Base-by-base conservation (phyloP, 2,113 vertebrate genomes). In the Parus major region DNA sequence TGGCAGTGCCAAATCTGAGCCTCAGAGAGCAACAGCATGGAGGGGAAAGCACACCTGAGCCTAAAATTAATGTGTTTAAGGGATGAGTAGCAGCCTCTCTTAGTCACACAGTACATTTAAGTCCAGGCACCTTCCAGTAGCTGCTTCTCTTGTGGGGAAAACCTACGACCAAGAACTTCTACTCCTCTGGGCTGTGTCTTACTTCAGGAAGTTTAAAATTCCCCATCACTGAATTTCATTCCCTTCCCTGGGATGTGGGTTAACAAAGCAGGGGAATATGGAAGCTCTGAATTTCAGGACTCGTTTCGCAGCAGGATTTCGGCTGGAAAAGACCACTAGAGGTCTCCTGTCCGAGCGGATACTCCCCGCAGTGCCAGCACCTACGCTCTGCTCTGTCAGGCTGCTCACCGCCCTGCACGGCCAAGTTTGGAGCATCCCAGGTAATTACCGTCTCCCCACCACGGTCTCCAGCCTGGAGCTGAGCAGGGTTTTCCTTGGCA, bases 231-330 rank as follows among this genome's bases (percentile, higher is more conserved):
- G 24, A 44, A 69, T 72, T 79, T 72, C 18, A 59, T 69, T 57
- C 60, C 17, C n/a, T 52, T 52, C 36, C 21, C 22, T 57, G 64
- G 11, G 14, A 27, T 31, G 33, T 7, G 35, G 19, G 23, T 31
- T 60, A 35, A 63, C 0, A 3, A 73, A 68, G 20, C 1, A 3
- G 80, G 39, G 57, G 91, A 71, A 64, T n/a, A 42, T 0, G 0
- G 2, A 84, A 91, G 49, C 35, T 64, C 41, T 36, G 57, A 49
- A 44, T 75, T 60, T 33, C 61, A 60, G 66, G 52, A 13, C 5
- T 10, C 49, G n/a, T 28, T 75, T 85, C 64, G 7, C 41, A 60
- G 77, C 29, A 56, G 49, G 31, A 36, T 91, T 79, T 64, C 2
- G 5, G 46, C 61, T 82, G 71, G 53, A 76, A 55, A 76, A 91